Evolutionary conservation across 2,797 vertebrate genomes (phyloP), one percentile per base, ranked within the genome.

Genomic region (Coregonus ussuriensis): DNA sequence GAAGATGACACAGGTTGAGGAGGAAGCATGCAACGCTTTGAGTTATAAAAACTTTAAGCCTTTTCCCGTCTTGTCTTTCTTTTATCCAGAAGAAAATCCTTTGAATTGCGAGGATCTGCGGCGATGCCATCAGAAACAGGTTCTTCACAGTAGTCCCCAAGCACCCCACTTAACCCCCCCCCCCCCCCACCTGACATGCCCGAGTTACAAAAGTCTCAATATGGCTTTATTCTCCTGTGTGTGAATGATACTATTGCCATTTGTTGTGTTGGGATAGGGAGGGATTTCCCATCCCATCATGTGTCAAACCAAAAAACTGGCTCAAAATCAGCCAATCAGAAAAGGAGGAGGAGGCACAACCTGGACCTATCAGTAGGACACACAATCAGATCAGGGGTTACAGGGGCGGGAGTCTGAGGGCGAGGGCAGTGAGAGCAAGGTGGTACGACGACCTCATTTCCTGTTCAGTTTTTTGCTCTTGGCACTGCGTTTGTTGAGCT

Each of bases 171-270:
- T 16, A 25, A 76, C 78, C 86, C 79, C 13, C 6, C 71, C n/a
- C n/a, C 41, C 69, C 13, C 6, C 71, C 41, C 69, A 65, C 7
- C 75, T 84, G 83, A 82, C 77, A 72, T 82, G 88, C 91, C 90
- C 78, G 62, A 90, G 89, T 88, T 89, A 91, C 83, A 87, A 83
- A 93, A 95, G 95, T 96, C 95, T 96, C 94, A 94, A 95, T 99
- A 99, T 99, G 98, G 98, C 98, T 99, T 98, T 97, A 96, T 96
- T 96, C 96, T 97, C 97, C 97, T 95, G 95, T 94, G 41, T 47
- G 95, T 95, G 93, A 95, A 95, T 93, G 94, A 94, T 93, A 88
- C 93, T 95, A 95, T 95, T 95, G 95, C 95, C 94, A 91, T 93
- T 93, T 92, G 91, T 92, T 91, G 91, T 90, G 91, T 91, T 91